Percentiles rank a stretch among this genome's conserved stretches.
Evolutionary conservation across 2,888 invertebrate species (phyloP).

Genomic region (Clanis bilineata): DNA sequence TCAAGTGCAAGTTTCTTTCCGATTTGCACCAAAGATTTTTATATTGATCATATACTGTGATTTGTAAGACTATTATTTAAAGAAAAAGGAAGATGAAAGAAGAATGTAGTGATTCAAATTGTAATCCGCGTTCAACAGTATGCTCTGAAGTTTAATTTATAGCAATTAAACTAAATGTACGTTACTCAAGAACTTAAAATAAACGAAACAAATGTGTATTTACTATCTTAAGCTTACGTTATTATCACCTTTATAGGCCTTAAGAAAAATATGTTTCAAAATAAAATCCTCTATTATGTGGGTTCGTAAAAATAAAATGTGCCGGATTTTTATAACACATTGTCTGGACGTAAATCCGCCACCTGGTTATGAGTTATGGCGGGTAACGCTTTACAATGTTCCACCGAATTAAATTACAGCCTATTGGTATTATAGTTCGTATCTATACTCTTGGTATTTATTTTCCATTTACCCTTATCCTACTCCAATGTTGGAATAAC

Average conservation of each 20-base stretch:
- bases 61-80: not conserved
- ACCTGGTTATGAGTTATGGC: slow-evolving; percentile 59
- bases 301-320: slow-evolving; percentile 51
- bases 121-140: too few relatives aligned
- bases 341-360: slow-evolving; percentile 54
- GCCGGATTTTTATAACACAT: slow-evolving; percentile 61
- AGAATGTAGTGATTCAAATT: too few relatives aligned
- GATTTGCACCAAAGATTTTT: not conserved
- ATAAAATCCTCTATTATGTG: slow-evolving; percentile 43
- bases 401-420: slow-evolving; percentile 46
- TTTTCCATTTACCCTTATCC: not conserved
- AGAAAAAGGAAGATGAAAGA: too few relatives aligned
- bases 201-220: too few relatives aligned
- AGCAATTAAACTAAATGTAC: too few relatives aligned
- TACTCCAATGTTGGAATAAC: too few relatives aligned
- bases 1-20: too few relatives aligned
- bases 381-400: slow-evolving; percentile 44
- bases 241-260: slow-evolving; percentile 20
- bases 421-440: slow-evolving; percentile 10
- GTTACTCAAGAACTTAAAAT: too few relatives aligned
- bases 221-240: not conserved
- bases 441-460: not conserved
- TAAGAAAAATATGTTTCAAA: slow-evolving; percentile 32
- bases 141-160: too few relatives aligned
- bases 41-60: not conserved